Base-by-base conservation (phyloP, 2,113 vertebrate species). In the Etheostoma cragini region DNA sequence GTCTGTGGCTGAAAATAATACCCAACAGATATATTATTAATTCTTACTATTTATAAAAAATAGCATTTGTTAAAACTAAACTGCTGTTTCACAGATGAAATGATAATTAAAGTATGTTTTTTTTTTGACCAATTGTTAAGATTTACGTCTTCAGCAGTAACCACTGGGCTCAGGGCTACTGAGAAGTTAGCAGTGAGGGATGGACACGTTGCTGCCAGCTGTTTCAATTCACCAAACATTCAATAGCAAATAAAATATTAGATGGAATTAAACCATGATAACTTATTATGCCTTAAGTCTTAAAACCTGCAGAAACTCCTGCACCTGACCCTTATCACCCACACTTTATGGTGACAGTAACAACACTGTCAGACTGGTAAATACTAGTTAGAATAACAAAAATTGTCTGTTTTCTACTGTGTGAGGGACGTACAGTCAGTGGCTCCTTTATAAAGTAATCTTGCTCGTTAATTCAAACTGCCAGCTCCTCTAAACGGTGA, bases 401-500 rank as follows among this genome's bases (percentile, higher is more conserved):
- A 74, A 58, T 19, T 8, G 21, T 38, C 33, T 2, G 0, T 16
- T 47, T 70, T 45, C 33, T 80, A 14, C n/a, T 63, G 5, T 33
- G 24, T 69, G 11, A 33, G 46, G 10, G n/a, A 35, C 21, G 4
- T 14, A 53, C 8, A 49, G 19, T 66, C 53, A 16, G 38, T 17
- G 30, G 22, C 22, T 24, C 11, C 30, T 50, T 42, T 35, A 38
- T 64, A 52, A 71, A 21, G 15, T 54, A 65, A 66, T 52, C 21
- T 5, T 53, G 7, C 64, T 65, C 6, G 16, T 75, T 78, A 46
- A 75, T 56, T 61, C 33, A 38, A 62, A 56, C 22, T 69, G 74
- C 49, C 72, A 72, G 47, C 50, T 72, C n/a, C 16, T 70, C 30
- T 62, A 62, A 84, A 76, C 62, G 22, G 24, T 76, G 46, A 78